These are phyloP conservation scores for Fragum whitleyi DNA, from an alignment of 2,888 invertebrate species.

Conservation along the genomic window DNA sequence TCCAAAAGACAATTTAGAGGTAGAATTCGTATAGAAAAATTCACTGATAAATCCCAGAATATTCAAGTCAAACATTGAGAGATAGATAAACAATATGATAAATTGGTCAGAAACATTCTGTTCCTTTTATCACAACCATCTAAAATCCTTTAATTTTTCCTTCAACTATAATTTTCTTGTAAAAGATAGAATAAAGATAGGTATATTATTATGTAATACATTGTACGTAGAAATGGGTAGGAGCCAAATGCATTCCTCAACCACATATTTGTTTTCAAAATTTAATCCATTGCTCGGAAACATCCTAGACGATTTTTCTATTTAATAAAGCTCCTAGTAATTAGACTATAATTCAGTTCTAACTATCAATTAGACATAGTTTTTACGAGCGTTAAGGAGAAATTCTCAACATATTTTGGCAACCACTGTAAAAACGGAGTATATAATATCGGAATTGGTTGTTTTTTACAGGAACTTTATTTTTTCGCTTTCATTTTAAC, in stretches of 20 bases:
- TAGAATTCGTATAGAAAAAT: too few species aligned
- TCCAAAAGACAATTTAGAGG: too few species aligned
- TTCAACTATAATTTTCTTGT: neutral
- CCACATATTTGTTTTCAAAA: conserved; percentile 35
- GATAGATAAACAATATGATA: too few species aligned
- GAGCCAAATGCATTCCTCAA: conserved; percentile 23
- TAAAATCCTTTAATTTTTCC: too few species aligned
- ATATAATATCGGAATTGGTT: conserved; percentile 20
- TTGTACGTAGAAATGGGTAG: conserved; percentile 2
- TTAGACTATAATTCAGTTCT: conserved; percentile 27
- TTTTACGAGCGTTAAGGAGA: conserved; percentile 29
- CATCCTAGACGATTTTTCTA: conserved; percentile 10
- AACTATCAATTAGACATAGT: conserved; percentile 27
- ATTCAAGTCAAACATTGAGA: too few species aligned
- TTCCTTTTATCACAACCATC: too few species aligned
- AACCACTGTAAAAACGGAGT: conserved; percentile 21
- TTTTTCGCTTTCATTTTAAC: conserved; percentile 36
- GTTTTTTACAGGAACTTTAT: neutral
- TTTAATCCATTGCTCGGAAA: conserved; percentile 40
- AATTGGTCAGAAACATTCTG: too few species aligned
- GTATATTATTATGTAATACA: neutral
- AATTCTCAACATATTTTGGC: conserved; percentile 57
- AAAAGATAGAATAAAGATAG: neutral
- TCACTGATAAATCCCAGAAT: too few species aligned
- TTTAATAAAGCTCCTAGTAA: conserved; percentile 20